Percentiles rank a stretch among this genome's conserved stretches.
phyloP scores from a whole-genome alignment of 1,140 invertebrate species.

The Charaxes varanes region DNA sequence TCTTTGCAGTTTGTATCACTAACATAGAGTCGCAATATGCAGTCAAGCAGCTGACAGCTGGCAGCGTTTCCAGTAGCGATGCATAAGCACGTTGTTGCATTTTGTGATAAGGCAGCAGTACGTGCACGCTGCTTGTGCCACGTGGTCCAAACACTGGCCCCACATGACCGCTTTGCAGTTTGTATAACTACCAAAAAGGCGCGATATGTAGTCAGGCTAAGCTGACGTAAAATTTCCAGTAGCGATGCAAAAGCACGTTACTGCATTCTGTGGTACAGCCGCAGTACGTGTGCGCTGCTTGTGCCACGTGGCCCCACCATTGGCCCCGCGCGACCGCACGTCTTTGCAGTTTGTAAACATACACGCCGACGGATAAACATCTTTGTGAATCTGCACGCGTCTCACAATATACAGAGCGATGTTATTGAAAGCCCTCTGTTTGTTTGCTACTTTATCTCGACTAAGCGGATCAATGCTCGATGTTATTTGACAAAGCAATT shows the following conservation, averaged over 20 bases:
- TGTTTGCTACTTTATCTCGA: no score
- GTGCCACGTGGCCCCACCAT: slow-evolving; percentile 22
- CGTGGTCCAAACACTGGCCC: no score
- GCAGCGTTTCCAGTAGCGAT: slow-evolving; percentile 6
- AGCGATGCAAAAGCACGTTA: slow-evolving; percentile 10
- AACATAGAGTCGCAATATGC: no score
- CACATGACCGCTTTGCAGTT: no score
- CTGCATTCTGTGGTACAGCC: slow-evolving; percentile 12
- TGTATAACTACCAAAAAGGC: no score
- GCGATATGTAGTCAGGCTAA: no score
- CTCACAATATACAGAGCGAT: slow-evolving; percentile 23
- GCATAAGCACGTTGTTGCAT: slow-evolving; percentile 14
- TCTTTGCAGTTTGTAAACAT: slow-evolving; percentile 44
- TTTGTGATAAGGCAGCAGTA: slow-evolving; percentile 8
- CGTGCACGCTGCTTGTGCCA: no score
- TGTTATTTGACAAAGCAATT: no score
- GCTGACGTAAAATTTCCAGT: slow-evolving; percentile 12
- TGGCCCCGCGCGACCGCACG: slow-evolving; percentile 21
- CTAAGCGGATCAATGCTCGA: no score
- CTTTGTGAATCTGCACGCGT: slow-evolving; percentile 36
- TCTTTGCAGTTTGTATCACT: no score
- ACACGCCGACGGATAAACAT: slow-evolving; percentile 40
- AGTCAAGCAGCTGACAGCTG: no score
- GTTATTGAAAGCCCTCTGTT: background rate
- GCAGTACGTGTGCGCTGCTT: slow-evolving; percentile 20